phyloP scores from a whole-genome alignment of 2,113 vertebrate genomes.

The Daboia siamensis region DNA sequence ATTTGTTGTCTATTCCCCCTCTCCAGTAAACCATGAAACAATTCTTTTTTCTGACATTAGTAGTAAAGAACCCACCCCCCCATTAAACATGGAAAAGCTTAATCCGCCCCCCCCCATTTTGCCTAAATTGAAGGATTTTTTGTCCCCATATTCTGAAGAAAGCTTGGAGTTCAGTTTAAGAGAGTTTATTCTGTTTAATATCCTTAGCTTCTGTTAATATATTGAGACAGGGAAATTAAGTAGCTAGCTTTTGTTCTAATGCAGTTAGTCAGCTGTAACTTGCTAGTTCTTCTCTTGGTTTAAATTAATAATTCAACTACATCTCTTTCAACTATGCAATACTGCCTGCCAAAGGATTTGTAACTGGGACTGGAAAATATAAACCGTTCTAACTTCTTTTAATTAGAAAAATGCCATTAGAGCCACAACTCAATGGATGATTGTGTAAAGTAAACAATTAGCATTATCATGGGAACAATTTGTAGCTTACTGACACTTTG shows the following conservation, averaged over 20 bases:
- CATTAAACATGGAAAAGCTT: background rate
- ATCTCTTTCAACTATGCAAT: background rate
- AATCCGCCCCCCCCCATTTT: background rate
- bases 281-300: background rate
- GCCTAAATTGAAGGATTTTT: background rate
- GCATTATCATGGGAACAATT: background rate
- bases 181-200: background rate
- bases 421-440: background rate
- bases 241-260: background rate
- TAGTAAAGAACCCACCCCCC: background rate
- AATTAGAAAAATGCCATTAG: background rate
- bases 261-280: background rate
- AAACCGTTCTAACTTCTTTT: constrained; percentile 9
- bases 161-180: background rate
- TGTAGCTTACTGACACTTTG: background rate
- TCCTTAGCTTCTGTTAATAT: constrained; percentile 1
- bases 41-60: background rate
- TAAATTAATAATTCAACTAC: background rate
- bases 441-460: background rate
- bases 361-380: background rate
- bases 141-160: background rate
- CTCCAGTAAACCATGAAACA: background rate
- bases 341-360: background rate
- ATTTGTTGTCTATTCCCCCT: background rate
- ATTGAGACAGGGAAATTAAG: background rate